Evolutionary conservation across 2,888 invertebrate genomes (phyloP), one percentile per base, ranked within the genome.

Genomic region (Strigamia transsilvanica): DNA sequence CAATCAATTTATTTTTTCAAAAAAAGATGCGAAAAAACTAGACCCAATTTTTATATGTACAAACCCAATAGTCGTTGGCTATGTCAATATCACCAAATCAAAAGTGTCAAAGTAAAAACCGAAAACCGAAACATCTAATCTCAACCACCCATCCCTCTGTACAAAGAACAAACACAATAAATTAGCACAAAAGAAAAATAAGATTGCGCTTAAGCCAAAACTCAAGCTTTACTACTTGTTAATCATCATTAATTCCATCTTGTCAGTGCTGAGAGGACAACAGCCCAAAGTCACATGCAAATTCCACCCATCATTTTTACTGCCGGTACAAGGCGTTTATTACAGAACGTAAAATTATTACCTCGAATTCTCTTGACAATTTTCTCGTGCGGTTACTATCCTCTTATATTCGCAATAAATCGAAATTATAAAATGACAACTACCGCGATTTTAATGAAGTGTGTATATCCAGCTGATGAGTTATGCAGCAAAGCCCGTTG

Each of bases 101-200:
- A 56, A 46, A 51, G 51, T 51, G 51, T 51, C 51, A 51, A 51
- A 51, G 18, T 18, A 51, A 51, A 51, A n/a, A 51, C 51, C 18
- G 51, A n/a, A 51, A 51, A n/a, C 18, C n/a, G 51, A 6, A 18
- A 56, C n/a, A 56, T 56, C 56, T 56, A 56, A 27, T 27, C 27
- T 27, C 27, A 27, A 1, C 3, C 27, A 1, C 27, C 27, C 27
- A 2, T 56, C 21, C 6, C 2, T 56, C 18, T 56, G n/a, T 56
- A 21, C 21, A 56, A 56, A 27, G 3, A 27, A 51, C n/a, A 51
- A 51, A 51, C 18, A 0, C 56, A 7, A 18, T 46, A 46, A 46
- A 46, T 46, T 46, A n/a, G 46, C 12, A 3, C 7, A 51, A 51
- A 51, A 51, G n/a, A 51, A 13, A 18, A 13, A n/a, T 51, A 15